Percentiles rank a stretch among this genome's conserved stretches.
Evolutionary conservation across 2,113 vertebrate species (phyloP).

Genomic region (Felis chaus): DNA sequence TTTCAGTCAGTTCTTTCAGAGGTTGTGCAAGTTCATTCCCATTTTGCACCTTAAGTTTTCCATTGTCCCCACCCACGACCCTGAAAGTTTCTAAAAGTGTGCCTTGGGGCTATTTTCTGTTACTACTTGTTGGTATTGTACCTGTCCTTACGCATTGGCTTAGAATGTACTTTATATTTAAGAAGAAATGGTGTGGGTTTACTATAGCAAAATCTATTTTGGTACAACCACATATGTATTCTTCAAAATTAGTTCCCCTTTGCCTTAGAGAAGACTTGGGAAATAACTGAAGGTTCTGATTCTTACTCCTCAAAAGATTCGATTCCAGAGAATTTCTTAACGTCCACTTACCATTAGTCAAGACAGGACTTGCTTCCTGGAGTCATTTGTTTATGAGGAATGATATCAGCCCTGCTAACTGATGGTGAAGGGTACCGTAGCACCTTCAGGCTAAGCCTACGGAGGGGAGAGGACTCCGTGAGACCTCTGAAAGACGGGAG

Average conservation of each 20-base stretch:
- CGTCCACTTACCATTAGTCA: background rate
- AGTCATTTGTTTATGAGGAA: background rate
- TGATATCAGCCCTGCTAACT: background rate
- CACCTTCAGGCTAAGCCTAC: background rate
- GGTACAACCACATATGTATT: background rate
- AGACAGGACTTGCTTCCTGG: background rate
- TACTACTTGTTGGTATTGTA: background rate
- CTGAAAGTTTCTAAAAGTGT: background rate
- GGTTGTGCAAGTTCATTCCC: background rate
- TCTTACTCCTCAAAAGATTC: background rate
- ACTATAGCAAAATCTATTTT: slow-evolving; percentile 7
- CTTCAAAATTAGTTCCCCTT: background rate
- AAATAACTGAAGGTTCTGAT: background rate
- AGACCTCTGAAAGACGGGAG: background rate
- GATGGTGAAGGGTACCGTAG: background rate
- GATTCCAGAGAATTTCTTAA: background rate
- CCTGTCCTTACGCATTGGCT: background rate
- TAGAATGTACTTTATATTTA: slow-evolving; percentile 15
- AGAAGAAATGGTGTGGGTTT: background rate
- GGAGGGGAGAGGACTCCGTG: background rate
- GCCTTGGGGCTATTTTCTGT: background rate
- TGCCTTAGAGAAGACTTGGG: slow-evolving; percentile 4
- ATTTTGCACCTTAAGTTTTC: background rate
- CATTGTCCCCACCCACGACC: background rate
- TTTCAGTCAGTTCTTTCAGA: background rate